Conservation (phyloP, 2,113 vertebrate species). For the Cyprinodon tularosa region DNA sequence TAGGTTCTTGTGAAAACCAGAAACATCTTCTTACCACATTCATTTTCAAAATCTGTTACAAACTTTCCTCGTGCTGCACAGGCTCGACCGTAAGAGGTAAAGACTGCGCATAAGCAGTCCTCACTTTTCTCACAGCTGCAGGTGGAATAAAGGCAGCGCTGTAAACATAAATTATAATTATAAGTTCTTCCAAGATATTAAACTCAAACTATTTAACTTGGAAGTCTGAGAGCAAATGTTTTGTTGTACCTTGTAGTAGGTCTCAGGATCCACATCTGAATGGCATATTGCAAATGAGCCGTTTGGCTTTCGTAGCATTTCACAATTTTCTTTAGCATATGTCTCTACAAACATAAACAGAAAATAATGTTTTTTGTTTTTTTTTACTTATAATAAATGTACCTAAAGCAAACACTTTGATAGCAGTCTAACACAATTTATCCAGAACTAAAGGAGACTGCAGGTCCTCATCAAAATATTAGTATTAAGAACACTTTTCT, state of each 20-base stretch:
- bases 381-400: neutral
- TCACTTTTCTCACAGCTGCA: conserved; percentile 91
- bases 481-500: too few species aligned
- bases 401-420: neutral
- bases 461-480: too few species aligned
- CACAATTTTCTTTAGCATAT: conserved; percentile 93
- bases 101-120: conserved; percentile 88
- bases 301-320: conserved; percentile 78
- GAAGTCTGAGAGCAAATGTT: neutral
- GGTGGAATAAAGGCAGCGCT: conserved; percentile 92
- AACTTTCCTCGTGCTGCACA: conserved; percentile 87
- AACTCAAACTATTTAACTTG: neutral
- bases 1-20: neutral
- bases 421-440: neutral
- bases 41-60: conserved; percentile 85
- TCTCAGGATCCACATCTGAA: conserved; percentile 79
- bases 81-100: conserved; percentile 90
- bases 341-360: conserved; percentile 72
- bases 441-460: neutral
- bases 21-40: conserved; percentile 85
- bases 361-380: neutral
- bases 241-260: conserved; percentile 87
- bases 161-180: conserved; percentile 18
- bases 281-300: conserved; percentile 86
- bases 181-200: neutral